Evolutionary conservation across 2,113 vertebrate genomes (phyloP).

Genomic region (Eurypyga helias): DNA sequence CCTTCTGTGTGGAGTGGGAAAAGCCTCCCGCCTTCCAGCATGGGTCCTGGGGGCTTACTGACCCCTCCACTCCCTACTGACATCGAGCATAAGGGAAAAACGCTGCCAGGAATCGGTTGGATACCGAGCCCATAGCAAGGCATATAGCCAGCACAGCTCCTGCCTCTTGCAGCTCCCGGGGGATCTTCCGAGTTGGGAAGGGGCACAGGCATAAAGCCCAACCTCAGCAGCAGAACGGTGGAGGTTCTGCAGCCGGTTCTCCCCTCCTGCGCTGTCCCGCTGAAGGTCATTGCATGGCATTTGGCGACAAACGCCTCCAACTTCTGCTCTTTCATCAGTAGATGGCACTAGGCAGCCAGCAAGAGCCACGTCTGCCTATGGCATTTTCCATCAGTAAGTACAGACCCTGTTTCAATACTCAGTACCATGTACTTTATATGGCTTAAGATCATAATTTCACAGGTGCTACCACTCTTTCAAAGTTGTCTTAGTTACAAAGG

Average conservation of each 20-base stretch:
- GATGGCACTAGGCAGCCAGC: conserved; percentile 61
- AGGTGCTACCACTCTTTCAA: not conserved
- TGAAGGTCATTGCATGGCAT: not conserved
- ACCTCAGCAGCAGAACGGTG: not conserved
- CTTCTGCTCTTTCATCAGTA: conserved; percentile 44
- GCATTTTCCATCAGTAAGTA: not conserved
- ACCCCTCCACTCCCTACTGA: not conserved
- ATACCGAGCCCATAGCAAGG: not conserved
- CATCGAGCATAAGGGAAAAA: not conserved
- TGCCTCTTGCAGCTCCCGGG: not conserved
- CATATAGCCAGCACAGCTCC: not conserved
- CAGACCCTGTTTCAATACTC: not conserved
- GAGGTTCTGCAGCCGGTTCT: not conserved
- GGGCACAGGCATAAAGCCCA: not conserved
- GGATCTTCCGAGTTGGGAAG: not conserved
- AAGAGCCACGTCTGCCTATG: not conserved
- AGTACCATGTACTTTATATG: not conserved
- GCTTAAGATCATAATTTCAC: conserved; percentile 19
- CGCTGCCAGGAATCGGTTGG: rapidly evolving
- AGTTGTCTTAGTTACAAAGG: not conserved
- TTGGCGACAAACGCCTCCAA: not conserved
- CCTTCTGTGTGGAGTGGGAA: not conserved
- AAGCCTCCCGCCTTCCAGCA: not conserved
- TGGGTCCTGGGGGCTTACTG: not conserved
- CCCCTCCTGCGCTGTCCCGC: not conserved